These are phyloP conservation scores for Sphinx pinastri DNA, from an alignment of 2,888 invertebrate species.

Conservation along the genomic window DNA sequence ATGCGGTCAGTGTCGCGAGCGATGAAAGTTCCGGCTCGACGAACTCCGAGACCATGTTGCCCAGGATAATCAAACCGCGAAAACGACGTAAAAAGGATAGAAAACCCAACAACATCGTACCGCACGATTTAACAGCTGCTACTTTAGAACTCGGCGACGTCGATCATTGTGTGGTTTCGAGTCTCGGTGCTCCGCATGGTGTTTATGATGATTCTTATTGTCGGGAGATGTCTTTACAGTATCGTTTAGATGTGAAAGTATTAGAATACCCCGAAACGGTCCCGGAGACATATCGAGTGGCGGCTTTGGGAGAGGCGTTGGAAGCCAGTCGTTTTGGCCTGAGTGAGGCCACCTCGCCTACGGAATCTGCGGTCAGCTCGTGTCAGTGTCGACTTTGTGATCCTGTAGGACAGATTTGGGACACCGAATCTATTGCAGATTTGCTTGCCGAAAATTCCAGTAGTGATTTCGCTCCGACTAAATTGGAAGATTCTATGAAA, in stretches of 20 bases:
- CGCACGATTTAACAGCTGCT: slow-evolving; percentile 71
- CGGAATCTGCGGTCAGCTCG: slow-evolving; percentile 76
- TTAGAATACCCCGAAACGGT: slow-evolving; percentile 71
- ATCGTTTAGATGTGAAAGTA: slow-evolving; percentile 75
- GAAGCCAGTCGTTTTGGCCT: slow-evolving; percentile 77
- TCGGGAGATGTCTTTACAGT: slow-evolving; percentile 79
- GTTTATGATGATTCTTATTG: slow-evolving; percentile 79
- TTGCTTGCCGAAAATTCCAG: slow-evolving; percentile 77
- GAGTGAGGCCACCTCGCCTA: slow-evolving; percentile 73
- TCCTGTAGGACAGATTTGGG: slow-evolving; percentile 90
- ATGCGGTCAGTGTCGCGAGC: slow-evolving; percentile 89
- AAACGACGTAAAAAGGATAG: slow-evolving; percentile 95
- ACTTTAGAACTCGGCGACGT: slow-evolving; percentile 74
- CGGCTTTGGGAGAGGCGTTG: slow-evolving; percentile 81
- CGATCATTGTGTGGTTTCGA: slow-evolving; percentile 74
- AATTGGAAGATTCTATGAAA: slow-evolving; percentile 80
- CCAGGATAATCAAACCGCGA: slow-evolving; percentile 94
- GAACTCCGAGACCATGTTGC: slow-evolving; percentile 89
- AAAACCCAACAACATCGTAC: slow-evolving; percentile 85
- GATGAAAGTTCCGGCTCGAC: slow-evolving; percentile 89
- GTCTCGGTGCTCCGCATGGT: slow-evolving; percentile 63
- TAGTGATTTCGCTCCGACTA: slow-evolving; percentile 77
- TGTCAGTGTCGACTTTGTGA: slow-evolving; percentile 92
- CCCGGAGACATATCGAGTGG: slow-evolving; percentile 74
- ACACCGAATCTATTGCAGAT: slow-evolving; percentile 85